These are phyloP conservation scores for Cephus pulcher DNA, from an alignment of 2,888 invertebrate genomes.

Conservation along the genomic window DNA sequence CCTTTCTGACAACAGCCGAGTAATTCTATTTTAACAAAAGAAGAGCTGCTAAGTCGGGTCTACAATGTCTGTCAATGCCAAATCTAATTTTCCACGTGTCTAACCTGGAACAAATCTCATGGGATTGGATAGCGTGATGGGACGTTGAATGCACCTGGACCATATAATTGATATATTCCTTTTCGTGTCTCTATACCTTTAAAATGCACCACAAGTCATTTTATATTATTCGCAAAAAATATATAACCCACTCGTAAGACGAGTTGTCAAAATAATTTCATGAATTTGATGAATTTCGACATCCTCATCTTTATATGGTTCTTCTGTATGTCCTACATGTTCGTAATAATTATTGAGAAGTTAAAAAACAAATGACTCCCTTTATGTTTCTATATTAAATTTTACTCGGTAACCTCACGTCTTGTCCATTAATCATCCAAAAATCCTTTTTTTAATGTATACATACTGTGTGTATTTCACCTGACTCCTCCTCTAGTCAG, in stretches of 20 bases:
- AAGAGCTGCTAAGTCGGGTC: not conserved
- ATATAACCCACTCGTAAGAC: not conserved
- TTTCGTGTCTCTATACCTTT: not conserved
- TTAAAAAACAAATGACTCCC: not conserved
- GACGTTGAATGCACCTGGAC: not conserved
- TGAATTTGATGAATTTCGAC: not conserved
- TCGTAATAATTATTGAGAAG: not conserved
- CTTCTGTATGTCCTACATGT: not conserved
- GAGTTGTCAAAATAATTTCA: too few species aligned
- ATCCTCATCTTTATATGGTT: not conserved
- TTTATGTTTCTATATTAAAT: not conserved
- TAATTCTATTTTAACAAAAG: not conserved
- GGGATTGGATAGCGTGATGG: not conserved
- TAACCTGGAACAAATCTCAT: not conserved
- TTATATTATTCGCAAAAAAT: not conserved
- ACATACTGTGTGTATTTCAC: not conserved
- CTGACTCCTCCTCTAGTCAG: not conserved
- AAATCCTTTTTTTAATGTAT: not conserved
- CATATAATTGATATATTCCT: not conserved
- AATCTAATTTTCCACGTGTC: conserved; percentile 28
- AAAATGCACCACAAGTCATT: not conserved
- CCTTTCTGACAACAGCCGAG: not conserved
- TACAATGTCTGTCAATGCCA: conserved; percentile 23
- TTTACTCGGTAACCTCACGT: not conserved
- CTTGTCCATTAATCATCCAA: not conserved